These are phyloP conservation scores for Apodemia duryi DNA, from an alignment of 2,888 invertebrate species.

Conservation along the genomic window DNA sequence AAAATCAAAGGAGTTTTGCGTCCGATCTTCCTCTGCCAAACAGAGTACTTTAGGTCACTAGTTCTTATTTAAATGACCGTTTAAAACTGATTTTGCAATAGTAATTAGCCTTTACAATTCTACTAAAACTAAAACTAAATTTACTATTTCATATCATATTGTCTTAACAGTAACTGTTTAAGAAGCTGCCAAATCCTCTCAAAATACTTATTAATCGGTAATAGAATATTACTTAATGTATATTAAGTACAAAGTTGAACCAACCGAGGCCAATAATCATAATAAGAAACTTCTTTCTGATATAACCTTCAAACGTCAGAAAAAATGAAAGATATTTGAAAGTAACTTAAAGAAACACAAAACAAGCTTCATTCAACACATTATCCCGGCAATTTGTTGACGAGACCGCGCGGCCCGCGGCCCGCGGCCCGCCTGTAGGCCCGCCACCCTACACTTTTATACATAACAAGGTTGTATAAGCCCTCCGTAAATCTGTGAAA, in stretches of 20 bases:
- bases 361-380: slow-evolving; percentile 4
- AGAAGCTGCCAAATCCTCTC: background rate
- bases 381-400: slow-evolving; percentile 2
- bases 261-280: background rate
- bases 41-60: no score
- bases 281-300: slow-evolving; percentile 12
- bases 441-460: background rate
- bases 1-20: no score
- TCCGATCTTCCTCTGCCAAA: no score
- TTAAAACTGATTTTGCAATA: no score
- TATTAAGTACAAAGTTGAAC: background rate
- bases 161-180: no score
- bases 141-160: no score
- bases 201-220: background rate
- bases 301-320: slow-evolving; percentile 11
- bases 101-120: no score
- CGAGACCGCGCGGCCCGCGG: background rate
- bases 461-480: background rate
- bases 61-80: no score
- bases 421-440: background rate
- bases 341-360: slow-evolving; percentile 2
- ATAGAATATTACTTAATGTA: background rate
- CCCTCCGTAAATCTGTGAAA: no score
- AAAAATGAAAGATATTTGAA: slow-evolving; percentile 5
- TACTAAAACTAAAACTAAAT: no score